These are phyloP conservation scores for Volucella bombylans DNA, from an alignment of 2,888 invertebrate species.

Conservation along the genomic window DNA sequence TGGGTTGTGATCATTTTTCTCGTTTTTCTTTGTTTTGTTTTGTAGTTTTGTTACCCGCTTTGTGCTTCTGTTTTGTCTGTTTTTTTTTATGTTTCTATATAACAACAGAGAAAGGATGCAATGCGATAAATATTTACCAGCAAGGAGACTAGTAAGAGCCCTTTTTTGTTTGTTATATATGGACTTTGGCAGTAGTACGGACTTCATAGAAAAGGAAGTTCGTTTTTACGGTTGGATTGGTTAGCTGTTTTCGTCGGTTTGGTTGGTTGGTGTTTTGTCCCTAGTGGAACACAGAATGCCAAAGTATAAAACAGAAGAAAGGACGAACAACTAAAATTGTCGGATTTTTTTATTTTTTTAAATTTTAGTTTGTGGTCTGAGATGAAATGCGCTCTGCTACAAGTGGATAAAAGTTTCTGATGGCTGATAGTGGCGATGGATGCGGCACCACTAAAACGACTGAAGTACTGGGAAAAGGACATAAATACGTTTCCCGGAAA, in stretches of 20 bases:
- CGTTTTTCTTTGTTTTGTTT: constrained; percentile 11
- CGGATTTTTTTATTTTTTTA: background rate
- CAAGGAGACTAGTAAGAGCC: constrained; percentile 6
- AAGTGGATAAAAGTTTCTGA: constrained; percentile 7
- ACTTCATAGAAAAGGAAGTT: constrained; percentile 44
- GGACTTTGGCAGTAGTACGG: background rate
- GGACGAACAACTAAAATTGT: background rate
- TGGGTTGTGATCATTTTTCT: constrained; percentile 31
- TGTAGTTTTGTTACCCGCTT: background rate
- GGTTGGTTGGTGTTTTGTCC: constrained; percentile 17
- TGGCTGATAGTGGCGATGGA: too few relatives aligned
- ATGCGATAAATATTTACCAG: constrained; percentile 67
- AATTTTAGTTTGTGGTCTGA: background rate
- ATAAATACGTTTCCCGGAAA: too few relatives aligned
- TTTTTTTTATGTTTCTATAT: background rate
- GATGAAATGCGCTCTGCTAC: background rate
- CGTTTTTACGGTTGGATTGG: constrained; percentile 49
- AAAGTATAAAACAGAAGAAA: constrained; percentile 9
- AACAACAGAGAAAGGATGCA: constrained; percentile 36
- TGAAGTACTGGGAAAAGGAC: too few relatives aligned
- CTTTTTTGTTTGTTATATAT: background rate
- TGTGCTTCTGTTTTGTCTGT: constrained; percentile 17
- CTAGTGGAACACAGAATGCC: constrained; percentile 16
- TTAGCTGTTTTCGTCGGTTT: background rate
- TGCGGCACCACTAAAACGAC: too few relatives aligned